Evolutionary conservation across 2,113 vertebrate genomes (phyloP), one percentile per base, ranked within the genome.

Genomic region (Dipodomys spectabilis): DNA sequence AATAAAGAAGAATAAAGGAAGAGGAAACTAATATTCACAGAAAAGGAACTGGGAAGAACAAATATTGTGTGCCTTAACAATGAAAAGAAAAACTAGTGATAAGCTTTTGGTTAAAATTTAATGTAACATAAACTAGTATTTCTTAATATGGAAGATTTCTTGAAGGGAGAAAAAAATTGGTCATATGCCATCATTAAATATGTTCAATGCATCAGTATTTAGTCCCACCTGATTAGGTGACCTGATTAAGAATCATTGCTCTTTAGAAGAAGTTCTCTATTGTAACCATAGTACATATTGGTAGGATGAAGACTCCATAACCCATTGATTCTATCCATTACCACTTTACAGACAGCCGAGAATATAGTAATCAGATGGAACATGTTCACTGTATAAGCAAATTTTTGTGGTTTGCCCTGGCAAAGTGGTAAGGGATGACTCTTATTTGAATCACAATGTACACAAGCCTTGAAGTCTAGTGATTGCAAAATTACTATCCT

Each of bases 321-420:
- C 20, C 30, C 23, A 44, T 27, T 90, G 64, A 35, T n/a, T 35
- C 72, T 74, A 45, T 44, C 5, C 39, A 62, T 94, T 89, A 22
- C 25, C 53, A 82, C 16, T 71, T 32, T 90, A 30, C 5, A 73
- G 39, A 91, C 57, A 65, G 32, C 65, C 82, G 30, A 35, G n/a
- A 23, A 68, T 49, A 35, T 6, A 39, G 57, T 74, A 89, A 78
- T 72, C 62, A 92, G 68, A 78, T 57, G n/a, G 93, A 93, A 53
- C 1, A 0, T 93, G 90, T 88, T 64, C 74, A 75, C 87, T 93
- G 28, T 45, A 82, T 81, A 93, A 92, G 92, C 95, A 96, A 3
- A 92, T 90, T 95, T 82, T 94, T 96, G 95, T 96, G 96, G 95
- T 88, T 93, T 92, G 79, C 84, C 71, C 83, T 89, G 92, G 53